phyloP scores from a whole-genome alignment of 1,140 invertebrate genomes.

The Caenorhabditis remanei region DNA sequence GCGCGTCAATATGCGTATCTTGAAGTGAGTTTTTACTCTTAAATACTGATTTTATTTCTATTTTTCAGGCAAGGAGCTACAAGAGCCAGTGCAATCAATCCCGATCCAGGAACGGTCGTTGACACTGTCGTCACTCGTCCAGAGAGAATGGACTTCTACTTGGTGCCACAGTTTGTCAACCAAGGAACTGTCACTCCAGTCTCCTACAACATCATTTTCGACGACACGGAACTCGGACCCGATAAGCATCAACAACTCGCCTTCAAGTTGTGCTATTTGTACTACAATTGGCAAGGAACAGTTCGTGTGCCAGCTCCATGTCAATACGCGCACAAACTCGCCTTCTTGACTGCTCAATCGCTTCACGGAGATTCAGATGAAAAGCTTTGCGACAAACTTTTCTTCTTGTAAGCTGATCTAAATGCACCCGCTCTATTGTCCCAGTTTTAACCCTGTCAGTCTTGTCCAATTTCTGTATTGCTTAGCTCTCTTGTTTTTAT shows the following conservation, averaged over 20 bases:
- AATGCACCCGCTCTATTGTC: not conserved
- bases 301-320: slow-evolving; percentile 62
- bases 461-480: no score
- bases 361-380: slow-evolving; percentile 55
- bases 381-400: slow-evolving; percentile 56
- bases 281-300: slow-evolving; percentile 65
- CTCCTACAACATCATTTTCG: slow-evolving; percentile 61
- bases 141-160: slow-evolving; percentile 63
- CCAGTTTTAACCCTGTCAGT: not conserved
- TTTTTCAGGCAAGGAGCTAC: not conserved
- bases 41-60: no score
- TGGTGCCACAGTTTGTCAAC: slow-evolving; percentile 64
- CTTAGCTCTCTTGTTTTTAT: no score
- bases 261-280: slow-evolving; percentile 62
- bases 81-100: not conserved
- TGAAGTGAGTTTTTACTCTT: not conserved
- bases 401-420: slow-evolving; percentile 59
- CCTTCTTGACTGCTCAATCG: slow-evolving; percentile 59
- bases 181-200: slow-evolving; percentile 64
- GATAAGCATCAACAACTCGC: slow-evolving; percentile 62
- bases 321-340: slow-evolving; percentile 63
- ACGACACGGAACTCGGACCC: slow-evolving; percentile 56
- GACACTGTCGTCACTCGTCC: slow-evolving; percentile 59
- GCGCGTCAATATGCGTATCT: slow-evolving; percentile 61
- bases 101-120: slow-evolving; percentile 63